phyloP scores from a whole-genome alignment of 2,113 vertebrate genomes.

The Ellobius talpinus region DNA sequence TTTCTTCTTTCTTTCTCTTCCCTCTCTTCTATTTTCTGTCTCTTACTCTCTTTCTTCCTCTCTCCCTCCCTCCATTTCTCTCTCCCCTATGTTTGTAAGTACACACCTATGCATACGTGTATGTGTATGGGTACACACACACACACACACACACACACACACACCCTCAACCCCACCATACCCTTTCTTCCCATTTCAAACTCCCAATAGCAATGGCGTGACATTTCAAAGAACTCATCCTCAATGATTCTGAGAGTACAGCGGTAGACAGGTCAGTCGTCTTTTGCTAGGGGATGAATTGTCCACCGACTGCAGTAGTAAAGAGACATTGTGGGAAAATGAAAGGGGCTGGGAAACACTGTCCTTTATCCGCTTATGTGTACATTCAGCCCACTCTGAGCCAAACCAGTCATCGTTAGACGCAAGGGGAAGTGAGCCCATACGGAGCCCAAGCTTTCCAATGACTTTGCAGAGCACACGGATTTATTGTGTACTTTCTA shows the following conservation, averaged over 20 bases:
- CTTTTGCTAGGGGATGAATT: background rate
- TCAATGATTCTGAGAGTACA: background rate
- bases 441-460: background rate
- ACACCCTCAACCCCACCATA: background rate
- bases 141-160: background rate
- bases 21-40: background rate
- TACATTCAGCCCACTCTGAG: background rate
- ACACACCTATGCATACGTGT: background rate
- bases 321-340: background rate
- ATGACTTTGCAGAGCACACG: background rate
- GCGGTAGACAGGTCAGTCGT: background rate
- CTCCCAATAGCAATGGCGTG: background rate
- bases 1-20: no score
- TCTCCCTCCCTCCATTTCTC: background rate
- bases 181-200: background rate
- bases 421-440: background rate
- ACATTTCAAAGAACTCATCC: background rate
- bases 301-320: background rate
- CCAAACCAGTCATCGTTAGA: background rate
- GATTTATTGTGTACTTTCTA: background rate
- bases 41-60: background rate
- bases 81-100: background rate
- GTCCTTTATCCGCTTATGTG: background rate
- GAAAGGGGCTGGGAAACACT: background rate
- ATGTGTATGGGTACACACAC: background rate